Conservation (phyloP, 2,797 vertebrate genomes). For the Pseudocheirus occidentalis region DNA sequence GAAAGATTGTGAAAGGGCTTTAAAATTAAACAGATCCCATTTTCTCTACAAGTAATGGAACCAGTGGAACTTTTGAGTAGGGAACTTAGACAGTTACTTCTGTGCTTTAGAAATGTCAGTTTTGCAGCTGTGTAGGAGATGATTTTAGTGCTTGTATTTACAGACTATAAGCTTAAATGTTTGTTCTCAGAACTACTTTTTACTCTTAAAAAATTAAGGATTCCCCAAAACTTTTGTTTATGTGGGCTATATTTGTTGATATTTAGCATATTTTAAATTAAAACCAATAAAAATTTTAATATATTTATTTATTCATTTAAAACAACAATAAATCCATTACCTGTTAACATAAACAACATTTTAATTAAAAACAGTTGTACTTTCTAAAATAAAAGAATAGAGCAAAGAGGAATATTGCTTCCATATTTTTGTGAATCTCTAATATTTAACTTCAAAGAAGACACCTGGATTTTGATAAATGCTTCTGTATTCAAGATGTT, state of each 20-base stretch:
- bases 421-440: not conserved
- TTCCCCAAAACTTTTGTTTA: not conserved
- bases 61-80: not conserved
- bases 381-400: not conserved
- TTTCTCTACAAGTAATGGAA: not conserved
- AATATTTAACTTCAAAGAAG: not conserved
- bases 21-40: not conserved
- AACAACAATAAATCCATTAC: not conserved
- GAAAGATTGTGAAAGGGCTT: not conserved
- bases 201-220: not conserved
- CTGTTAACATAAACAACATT: not conserved
- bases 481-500: not conserved
- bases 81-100: not conserved
- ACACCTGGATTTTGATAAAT: not conserved
- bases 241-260: not conserved
- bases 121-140: not conserved
- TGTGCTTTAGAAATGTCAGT: not conserved
- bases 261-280: not conserved
- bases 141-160: not conserved
- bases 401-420: not conserved
- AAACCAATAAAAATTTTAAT: not conserved
- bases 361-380: not conserved
- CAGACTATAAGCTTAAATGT: not conserved
- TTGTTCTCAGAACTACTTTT: not conserved
- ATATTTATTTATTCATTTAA: not conserved